Evolutionary conservation across 1,140 invertebrate species (phyloP), one percentile per base, ranked within the genome.

Genomic region (Pogonomyrmex barbatus): DNA sequence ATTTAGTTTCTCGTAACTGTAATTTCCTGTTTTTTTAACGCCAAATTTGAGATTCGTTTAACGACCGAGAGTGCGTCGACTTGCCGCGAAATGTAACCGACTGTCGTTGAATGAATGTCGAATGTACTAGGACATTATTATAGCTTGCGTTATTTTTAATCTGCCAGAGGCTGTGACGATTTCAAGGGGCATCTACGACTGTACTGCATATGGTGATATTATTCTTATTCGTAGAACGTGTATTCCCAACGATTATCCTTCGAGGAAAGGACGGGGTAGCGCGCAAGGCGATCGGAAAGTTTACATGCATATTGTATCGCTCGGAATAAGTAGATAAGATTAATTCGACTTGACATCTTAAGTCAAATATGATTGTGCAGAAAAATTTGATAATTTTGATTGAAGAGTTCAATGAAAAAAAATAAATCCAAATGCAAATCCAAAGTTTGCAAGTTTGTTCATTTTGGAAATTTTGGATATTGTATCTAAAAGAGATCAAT

Each of bases 121-220:
- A 70, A 50, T 54, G 42, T 70, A 68, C 47, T 81, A 81, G 56
- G 42, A 75, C 24, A 70, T 24, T 81, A 81, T 5, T 68, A 63
- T 56, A 70, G 77, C 77, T 81, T 81, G 63, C 47, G 77, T 81
- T 81, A 81, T 68, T 81, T 81, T 81, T 81, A 70, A 81, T 81
- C 77, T 81, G 63, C 50, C 77, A 81, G 77, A 79, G 77, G 77
- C 77, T 81, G 77, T 81, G 77, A 81, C 77, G 63, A 81, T 81
- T 81, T 81, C 50, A 81, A 81, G n/a, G 47, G 47, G 47, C 47
- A 81, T 81, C 63, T 50, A 81, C 77, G 62, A 81, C 65, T 79
- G 47, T 79, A 79, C 47, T 30, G 63, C 47, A 81, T 81, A 81
- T 81, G 62, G 77, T 81, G 77, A 81, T 81, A 81, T 81, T 81